Conservation (phyloP, 2,888 invertebrate species). For the Amblyjoppa proteus region DNA sequence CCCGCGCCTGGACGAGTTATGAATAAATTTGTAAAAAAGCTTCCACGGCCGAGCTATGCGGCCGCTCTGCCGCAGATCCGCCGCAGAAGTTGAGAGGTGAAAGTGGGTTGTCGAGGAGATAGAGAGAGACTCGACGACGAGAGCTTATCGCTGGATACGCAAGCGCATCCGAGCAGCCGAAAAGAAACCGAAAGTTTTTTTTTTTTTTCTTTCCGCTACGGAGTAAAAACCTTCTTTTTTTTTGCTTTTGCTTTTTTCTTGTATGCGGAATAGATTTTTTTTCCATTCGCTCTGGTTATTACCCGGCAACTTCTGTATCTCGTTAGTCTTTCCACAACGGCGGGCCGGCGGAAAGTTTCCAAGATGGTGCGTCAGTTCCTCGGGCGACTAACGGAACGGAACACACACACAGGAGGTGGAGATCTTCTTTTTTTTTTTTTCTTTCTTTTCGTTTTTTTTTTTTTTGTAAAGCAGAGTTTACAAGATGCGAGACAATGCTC, state of each 20-base stretch:
- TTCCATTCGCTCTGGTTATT: constrained; percentile 2
- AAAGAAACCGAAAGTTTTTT: constrained; percentile 4
- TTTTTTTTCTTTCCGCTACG: background rate
- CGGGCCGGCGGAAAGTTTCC: background rate
- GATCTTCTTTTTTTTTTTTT: background rate
- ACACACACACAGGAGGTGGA: background rate
- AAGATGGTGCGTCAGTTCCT: background rate
- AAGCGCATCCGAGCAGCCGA: background rate
- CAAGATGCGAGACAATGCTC: background rate
- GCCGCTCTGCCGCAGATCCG: background rate
- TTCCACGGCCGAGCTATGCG: constrained; percentile 52
- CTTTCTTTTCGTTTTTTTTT: background rate
- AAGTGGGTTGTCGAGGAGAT: background rate
- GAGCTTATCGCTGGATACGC: constrained; percentile 9
- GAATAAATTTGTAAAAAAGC: constrained; percentile 73
- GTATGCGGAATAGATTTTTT: background rate
- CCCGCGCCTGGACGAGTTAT: constrained; percentile 66
- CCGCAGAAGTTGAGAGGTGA: constrained; percentile 9
- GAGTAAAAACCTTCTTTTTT: background rate
- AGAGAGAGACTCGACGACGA: background rate
- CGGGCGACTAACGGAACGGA: background rate
- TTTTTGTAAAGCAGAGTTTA: background rate
- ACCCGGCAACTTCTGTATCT: constrained; percentile 1
- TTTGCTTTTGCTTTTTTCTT: background rate
- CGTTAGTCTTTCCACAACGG: background rate